Evolutionary conservation across 2,797 vertebrate species (phyloP), one percentile per base, ranked within the genome.

Genomic region (Cirrhinus mrigala): DNA sequence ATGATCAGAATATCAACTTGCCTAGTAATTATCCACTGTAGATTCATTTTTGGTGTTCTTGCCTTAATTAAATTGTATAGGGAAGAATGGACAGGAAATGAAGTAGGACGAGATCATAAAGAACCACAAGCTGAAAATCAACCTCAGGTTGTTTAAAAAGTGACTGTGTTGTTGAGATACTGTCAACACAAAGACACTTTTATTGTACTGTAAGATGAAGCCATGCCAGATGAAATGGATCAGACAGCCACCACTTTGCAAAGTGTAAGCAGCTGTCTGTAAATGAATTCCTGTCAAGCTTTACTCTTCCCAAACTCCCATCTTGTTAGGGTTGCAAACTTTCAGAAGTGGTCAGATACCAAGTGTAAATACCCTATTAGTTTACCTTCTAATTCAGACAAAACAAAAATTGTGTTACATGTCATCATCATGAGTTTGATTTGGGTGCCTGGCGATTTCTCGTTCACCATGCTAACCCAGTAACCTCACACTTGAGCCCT

Each of bases 371-470:
- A 16, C 4, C 48, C 4, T 0, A 12, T 33, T 75, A 22, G 10
- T 14, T 75, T 75, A 33, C 50, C 70, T 4, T 15, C 44, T 1
- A 33, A 29, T 74, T 52, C 8, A 29, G 46, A 60, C 58, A 52
- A 52, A 33, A 75, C 3, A 2, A 74, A 52, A 52, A 20, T 37
- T 1, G 18, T 12, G 33, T 86, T 85, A 73, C 84, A 73, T 15
- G 52, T 58, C 12, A 15, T 58, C 87, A 82, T 89, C 82, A 76
- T 48, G 27, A 87, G 60, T 12, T 22, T 56, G 54, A 56, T 56
- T 22, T 22, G 54, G 10, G 20, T 56, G 3, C 8, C 20, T 56
- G 54, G 22, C 22, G 85, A 62, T 82, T 71, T 64, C 46, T 46
- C 75, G 81, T 88, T 68, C 79, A 18, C 37, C 15, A 6, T 62